Conservation (phyloP, 2,888 invertebrate genomes). For the Deilephila porcellus region DNA sequence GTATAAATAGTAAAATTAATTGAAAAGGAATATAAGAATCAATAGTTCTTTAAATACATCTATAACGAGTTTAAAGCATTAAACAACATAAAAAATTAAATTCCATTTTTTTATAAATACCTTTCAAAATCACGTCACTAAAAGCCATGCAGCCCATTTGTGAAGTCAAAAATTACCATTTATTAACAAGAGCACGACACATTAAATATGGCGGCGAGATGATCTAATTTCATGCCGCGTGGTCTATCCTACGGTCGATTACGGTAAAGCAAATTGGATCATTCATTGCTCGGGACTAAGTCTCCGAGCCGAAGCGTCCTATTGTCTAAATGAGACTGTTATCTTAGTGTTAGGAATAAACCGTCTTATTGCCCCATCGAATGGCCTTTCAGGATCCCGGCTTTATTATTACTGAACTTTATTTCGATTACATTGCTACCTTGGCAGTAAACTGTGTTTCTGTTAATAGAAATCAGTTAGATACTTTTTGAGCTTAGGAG, state of each 20-base stretch:
- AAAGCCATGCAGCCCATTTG: neutral
- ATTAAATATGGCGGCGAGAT: slow-evolving; percentile 56
- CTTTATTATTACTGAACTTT: slow-evolving; percentile 45
- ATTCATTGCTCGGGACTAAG: slow-evolving; percentile 68
- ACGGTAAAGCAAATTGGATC: slow-evolving; percentile 76
- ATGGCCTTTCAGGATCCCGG: slow-evolving; percentile 43
- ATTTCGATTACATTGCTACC: slow-evolving; percentile 45
- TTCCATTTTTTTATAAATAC: too few species aligned
- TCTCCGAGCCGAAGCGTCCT: slow-evolving; percentile 38
- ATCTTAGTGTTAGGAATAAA: slow-evolving; percentile 58
- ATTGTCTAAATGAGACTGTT: slow-evolving; percentile 62
- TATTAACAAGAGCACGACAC: slow-evolving; percentile 28
- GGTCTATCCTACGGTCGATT: slow-evolving; percentile 78
- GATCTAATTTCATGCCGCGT: slow-evolving; percentile 77
- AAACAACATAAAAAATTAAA: too few species aligned
- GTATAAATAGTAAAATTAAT: too few species aligned
- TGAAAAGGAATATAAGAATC: too few species aligned
- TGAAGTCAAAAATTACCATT: slow-evolving; percentile 5
- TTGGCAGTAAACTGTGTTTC: slow-evolving; percentile 29
- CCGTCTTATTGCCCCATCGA: slow-evolving; percentile 47
- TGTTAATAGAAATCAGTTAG: slow-evolving; percentile 6
- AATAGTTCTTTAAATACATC: too few species aligned
- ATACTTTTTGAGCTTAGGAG: slow-evolving; percentile 6
- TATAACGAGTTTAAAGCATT: too few species aligned
- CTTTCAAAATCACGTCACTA: neutral